phyloP scores from a whole-genome alignment of 2,888 invertebrate genomes.

The Catocala nupta region DNA sequence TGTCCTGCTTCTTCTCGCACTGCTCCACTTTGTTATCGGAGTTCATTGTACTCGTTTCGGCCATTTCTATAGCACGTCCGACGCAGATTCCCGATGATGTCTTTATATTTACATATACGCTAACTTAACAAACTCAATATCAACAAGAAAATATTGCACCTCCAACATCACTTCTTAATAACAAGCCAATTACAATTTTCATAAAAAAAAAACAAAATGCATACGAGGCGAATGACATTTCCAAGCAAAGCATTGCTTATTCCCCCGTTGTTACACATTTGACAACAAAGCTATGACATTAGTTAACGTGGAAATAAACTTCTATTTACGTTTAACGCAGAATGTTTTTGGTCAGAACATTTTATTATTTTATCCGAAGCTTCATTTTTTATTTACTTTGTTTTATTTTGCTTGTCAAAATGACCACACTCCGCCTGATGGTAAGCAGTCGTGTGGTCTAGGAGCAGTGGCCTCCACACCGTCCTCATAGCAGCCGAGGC shows the following conservation, averaged over 20 bases:
- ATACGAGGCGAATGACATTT: constrained; percentile 51
- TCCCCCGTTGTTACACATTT: constrained; percentile 37
- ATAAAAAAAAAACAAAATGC: constrained; percentile 46
- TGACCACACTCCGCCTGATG: no score
- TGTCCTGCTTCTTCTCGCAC: constrained; percentile 56
- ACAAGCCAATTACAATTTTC: constrained; percentile 32
- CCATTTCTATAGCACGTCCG: constrained; percentile 59
- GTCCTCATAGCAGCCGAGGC: no score
- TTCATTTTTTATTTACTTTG: no score
- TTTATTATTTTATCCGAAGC: no score
- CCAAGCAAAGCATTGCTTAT: constrained; percentile 36
- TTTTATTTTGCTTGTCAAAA: no score
- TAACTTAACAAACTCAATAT: constrained; percentile 11
- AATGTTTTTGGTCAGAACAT: neutral
- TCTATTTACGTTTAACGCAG: neutral
- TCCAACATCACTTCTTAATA: constrained; percentile 31
- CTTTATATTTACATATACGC: constrained; percentile 10
- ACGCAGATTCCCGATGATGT: constrained; percentile 21
- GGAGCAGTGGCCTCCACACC: no score
- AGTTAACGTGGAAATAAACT: constrained; percentile 2
- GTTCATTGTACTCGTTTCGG: constrained; percentile 71
- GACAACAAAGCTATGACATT: constrained; percentile 20
- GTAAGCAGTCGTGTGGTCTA: no score
- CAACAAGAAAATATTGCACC: constrained; percentile 12
- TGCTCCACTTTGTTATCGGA: constrained; percentile 59